Conservation (phyloP, 2,113 vertebrate genomes). For the Pteropus alecto region DNA sequence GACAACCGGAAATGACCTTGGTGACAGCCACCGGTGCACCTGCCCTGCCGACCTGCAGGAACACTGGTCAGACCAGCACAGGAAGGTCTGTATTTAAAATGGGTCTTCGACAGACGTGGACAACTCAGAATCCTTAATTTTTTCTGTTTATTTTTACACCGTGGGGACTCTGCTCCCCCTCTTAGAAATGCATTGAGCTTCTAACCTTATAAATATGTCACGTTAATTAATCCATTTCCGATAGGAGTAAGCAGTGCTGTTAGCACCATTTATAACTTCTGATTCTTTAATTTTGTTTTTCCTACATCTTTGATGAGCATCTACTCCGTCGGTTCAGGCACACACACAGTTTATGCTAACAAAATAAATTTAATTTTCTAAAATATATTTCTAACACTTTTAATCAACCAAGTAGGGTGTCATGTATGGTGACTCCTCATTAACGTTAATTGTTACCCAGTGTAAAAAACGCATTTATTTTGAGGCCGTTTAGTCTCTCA, state of each 20-base stretch:
- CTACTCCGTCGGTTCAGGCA: neutral
- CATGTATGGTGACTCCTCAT: slow-evolving; percentile 31
- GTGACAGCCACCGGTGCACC: fast-evolving
- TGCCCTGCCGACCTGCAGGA: fast-evolving
- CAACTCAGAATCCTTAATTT: neutral
- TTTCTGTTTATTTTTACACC: slow-evolving; percentile 33
- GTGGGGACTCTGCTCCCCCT: slow-evolving; percentile 7
- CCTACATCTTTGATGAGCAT: neutral
- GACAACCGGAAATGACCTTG: fast-evolving
- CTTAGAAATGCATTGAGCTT: neutral
- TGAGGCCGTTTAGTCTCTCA: slow-evolving; percentile 42
- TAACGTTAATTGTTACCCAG: slow-evolving; percentile 60
- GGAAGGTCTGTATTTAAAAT: neutral
- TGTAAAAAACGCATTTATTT: slow-evolving; percentile 55
- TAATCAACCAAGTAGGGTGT: neutral
- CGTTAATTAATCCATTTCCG: slow-evolving; percentile 62
- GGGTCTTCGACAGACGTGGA: neutral
- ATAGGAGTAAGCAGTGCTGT: neutral
- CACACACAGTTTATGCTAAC: neutral
- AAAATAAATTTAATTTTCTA: slow-evolving; percentile 36
- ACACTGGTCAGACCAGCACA: fast-evolving
- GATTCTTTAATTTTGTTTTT: slow-evolving; percentile 8
- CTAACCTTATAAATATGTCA: slow-evolving; percentile 44
- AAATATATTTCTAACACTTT: neutral
- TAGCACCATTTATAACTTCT: slow-evolving; percentile 8